These are phyloP conservation scores for Xanthorhoe designata DNA, from an alignment of 2,888 invertebrate genomes.

Conservation along the genomic window DNA sequence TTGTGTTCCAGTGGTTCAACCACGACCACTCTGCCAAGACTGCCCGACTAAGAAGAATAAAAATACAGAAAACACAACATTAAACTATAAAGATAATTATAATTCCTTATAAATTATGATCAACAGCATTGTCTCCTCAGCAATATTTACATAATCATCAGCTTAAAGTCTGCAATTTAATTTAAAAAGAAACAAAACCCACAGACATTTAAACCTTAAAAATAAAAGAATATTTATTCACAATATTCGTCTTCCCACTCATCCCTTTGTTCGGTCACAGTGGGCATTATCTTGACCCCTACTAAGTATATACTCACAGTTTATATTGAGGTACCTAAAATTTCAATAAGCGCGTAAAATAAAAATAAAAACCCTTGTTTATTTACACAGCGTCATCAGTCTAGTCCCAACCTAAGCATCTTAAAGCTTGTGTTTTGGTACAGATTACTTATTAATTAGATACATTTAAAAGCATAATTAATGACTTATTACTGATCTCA, in stretches of 20 bases:
- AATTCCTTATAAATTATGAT: neutral
- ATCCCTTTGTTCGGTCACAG: constrained; percentile 49
- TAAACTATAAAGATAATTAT: neutral
- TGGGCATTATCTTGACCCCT: constrained; percentile 23
- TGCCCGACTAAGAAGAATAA: too few relatives aligned
- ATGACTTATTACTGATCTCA: too few relatives aligned
- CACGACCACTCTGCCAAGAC: too few relatives aligned
- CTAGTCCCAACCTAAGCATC: too few relatives aligned
- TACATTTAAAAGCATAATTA: too few relatives aligned
- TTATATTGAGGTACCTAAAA: neutral
- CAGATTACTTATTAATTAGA: too few relatives aligned
- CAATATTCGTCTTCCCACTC: constrained; percentile 59
- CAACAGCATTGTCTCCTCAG: constrained; percentile 5
- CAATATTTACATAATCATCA: constrained; percentile 9
- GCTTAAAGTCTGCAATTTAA: constrained; percentile 25
- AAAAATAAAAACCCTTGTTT: too few relatives aligned
- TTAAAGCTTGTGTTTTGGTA: too few relatives aligned
- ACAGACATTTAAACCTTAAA: constrained; percentile 44
- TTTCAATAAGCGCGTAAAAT: too few relatives aligned
- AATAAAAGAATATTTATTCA: constrained; percentile 48
- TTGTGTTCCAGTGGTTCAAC: too few relatives aligned
- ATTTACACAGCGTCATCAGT: too few relatives aligned
- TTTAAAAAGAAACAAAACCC: constrained; percentile 46
- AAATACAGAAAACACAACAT: too few relatives aligned
- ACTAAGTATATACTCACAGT: constrained; percentile 10